Conservation (phyloP, 2,888 invertebrate species). For the Lacanobia wlatinum region DNA sequence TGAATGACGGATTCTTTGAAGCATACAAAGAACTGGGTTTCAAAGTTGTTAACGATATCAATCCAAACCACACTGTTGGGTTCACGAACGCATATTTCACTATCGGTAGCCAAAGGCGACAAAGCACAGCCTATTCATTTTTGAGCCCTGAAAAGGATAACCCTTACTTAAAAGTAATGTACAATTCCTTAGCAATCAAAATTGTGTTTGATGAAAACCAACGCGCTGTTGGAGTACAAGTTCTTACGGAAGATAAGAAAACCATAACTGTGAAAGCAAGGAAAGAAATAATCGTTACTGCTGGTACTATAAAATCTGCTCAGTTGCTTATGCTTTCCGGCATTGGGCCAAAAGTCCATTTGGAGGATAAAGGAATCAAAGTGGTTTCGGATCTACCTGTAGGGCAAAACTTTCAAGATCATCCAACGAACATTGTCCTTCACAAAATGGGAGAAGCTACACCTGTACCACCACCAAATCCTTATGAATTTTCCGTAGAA, state of each 20-base stretch:
- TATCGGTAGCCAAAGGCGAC: slow-evolving; percentile 79
- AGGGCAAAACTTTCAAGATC: slow-evolving; percentile 85
- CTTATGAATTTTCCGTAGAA: slow-evolving; percentile 70
- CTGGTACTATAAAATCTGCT: slow-evolving; percentile 84
- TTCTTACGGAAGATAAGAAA: slow-evolving; percentile 70
- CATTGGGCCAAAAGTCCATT: slow-evolving; percentile 81
- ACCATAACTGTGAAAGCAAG: slow-evolving; percentile 70
- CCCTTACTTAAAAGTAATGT: slow-evolving; percentile 77
- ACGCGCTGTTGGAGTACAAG: slow-evolving; percentile 82
- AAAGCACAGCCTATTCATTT: slow-evolving; percentile 87
- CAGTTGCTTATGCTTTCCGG: slow-evolving; percentile 87
- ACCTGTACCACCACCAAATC: slow-evolving; percentile 73
- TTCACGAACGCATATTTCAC: slow-evolving; percentile 83
- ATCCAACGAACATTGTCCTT: slow-evolving; percentile 71
- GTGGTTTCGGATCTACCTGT: slow-evolving; percentile 82
- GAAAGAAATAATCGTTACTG: slow-evolving; percentile 86
- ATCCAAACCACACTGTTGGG: slow-evolving; percentile 81
- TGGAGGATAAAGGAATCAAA: slow-evolving; percentile 74
- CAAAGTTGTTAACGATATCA: slow-evolving; percentile 73
- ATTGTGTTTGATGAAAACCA: slow-evolving; percentile 85
- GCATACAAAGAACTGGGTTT: slow-evolving; percentile 84
- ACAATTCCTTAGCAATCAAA: slow-evolving; percentile 84
- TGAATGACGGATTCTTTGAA: slow-evolving; percentile 65
- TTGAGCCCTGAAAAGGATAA: slow-evolving; percentile 74
- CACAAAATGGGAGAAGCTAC: slow-evolving; percentile 62